Evolutionary conservation across 2,888 invertebrate genomes (phyloP), one percentile per base, ranked within the genome.

Genomic region (Neuroscelio doddi): DNA sequence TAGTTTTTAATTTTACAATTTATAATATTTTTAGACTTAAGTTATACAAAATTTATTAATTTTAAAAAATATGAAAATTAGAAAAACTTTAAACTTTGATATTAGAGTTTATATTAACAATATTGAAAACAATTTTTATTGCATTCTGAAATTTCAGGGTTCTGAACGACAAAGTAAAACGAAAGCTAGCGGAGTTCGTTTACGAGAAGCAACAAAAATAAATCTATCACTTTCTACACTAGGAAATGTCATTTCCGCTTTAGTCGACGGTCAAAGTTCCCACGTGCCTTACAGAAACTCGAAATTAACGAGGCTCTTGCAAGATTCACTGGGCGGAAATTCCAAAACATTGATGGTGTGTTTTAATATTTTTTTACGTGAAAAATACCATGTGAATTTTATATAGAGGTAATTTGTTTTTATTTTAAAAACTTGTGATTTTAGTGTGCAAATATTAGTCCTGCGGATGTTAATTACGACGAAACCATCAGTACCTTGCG

Each of bases 281-380:
- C 98, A 99, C 85, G 95, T 99, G 74, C 99, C 99, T 0, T 99
- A 99, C 85, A 89, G 99, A 74, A 98, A 99, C 87, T 97, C 97
- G 0, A 99, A 99, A 85, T 86, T 99, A 26, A 99, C 99, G 0
- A 86, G 97, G 8, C 86, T 97, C 27, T 87, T 99, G 61, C 98
- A 99, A 86, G 98, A 99, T 85, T 98, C 98, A 0, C 87, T 99
- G 0, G 98, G 98, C 1, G 98, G 98, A 0, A 98, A 98, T 86
- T 94, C 96, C 0, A 96, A 96, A 87, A 96, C 96, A 15, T 92
- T 96, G 12, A 96, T 96, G 97, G 93, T 93, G 80, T 29, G 24
- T 42, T 7, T 8, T 68, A 71, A 34, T 5, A 5, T 34, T 34
- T 10, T n/a, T 29, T n/a, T n/a, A n/a, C n/a, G n/a, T n/a, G n/a